phyloP scores from a whole-genome alignment of 2,797 vertebrate genomes.

The Platalea minor region DNA sequence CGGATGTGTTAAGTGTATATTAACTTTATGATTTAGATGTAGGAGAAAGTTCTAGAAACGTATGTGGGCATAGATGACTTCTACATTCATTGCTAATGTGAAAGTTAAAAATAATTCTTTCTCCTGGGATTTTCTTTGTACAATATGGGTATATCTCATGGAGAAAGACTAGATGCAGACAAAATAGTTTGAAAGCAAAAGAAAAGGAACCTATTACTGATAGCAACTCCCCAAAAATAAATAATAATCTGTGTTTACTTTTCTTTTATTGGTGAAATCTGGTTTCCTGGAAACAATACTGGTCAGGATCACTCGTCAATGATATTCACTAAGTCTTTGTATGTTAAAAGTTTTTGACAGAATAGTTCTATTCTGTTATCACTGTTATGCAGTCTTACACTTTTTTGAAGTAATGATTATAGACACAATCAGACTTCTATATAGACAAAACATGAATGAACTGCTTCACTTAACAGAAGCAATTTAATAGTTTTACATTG shows the following conservation, averaged over 20 bases:
- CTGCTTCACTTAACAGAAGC: not conserved
- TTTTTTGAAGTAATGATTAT: not conserved
- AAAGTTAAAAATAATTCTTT: not conserved
- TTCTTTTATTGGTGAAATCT: not conserved
- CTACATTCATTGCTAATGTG: not conserved
- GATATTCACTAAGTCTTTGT: not conserved
- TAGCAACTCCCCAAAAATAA: not conserved
- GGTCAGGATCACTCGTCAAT: not conserved
- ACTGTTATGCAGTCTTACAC: not conserved
- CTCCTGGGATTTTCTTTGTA: not conserved
- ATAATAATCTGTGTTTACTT: not conserved
- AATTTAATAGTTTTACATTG: not conserved
- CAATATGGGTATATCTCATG: not conserved
- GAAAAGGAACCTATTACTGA: not conserved
- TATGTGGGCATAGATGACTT: not conserved
- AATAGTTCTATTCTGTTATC: not conserved
- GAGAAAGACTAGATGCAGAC: not conserved
- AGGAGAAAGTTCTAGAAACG: not conserved
- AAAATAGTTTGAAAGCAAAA: not conserved
- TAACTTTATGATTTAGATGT: not conserved
- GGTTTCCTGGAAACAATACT: not conserved
- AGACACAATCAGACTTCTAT: not conserved
- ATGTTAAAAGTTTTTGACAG: not conserved
- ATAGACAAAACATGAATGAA: rapidly evolving
- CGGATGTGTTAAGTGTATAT: not conserved